These are phyloP conservation scores for Serinus canaria DNA, from an alignment of 2,113 vertebrate genomes.

Conservation along the genomic window DNA sequence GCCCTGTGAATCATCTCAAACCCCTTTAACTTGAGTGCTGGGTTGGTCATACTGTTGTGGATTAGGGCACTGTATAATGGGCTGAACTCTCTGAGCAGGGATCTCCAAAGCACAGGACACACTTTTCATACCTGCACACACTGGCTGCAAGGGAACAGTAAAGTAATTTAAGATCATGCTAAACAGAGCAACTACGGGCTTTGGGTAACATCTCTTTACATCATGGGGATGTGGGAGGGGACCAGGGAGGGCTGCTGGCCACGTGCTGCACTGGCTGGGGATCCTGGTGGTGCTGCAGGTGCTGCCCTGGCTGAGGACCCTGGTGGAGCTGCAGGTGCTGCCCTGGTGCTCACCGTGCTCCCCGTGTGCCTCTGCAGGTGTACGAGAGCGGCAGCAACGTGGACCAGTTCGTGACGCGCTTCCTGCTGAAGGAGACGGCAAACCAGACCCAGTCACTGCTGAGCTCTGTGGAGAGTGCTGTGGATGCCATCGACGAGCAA, in stretches of 20 bases:
- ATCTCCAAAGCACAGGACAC: background rate
- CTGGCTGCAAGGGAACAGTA: background rate
- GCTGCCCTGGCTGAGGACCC: too few species aligned
- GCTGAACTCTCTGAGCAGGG: fast-evolving
- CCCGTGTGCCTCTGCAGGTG: conserved; percentile 70
- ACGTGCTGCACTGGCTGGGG: fast-evolving
- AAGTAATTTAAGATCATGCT: background rate
- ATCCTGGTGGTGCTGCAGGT: fast-evolving
- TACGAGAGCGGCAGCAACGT: conserved; percentile 91
- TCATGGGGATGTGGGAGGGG: fast-evolving
- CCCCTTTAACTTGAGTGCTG: background rate
- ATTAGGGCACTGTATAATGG: fast-evolving
- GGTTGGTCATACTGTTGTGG: fast-evolving
- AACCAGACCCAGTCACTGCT: conserved; percentile 96
- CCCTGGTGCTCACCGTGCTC: fast-evolving
- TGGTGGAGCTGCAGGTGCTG: too few species aligned
- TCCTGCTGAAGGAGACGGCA: conserved; percentile 94
- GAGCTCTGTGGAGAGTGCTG: conserved; percentile 93
- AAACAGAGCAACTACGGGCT: background rate
- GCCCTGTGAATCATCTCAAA: background rate
- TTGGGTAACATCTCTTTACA: fast-evolving
- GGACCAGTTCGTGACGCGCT: conserved; percentile 97
- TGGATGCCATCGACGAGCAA: conserved; percentile 95
- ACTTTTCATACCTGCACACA: background rate
- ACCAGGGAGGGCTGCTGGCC: fast-evolving